Percentiles rank a stretch among this genome's conserved stretches.
Evolutionary conservation across 2,797 vertebrate species (phyloP).

Genomic region (Sebastes dallii): DNA sequence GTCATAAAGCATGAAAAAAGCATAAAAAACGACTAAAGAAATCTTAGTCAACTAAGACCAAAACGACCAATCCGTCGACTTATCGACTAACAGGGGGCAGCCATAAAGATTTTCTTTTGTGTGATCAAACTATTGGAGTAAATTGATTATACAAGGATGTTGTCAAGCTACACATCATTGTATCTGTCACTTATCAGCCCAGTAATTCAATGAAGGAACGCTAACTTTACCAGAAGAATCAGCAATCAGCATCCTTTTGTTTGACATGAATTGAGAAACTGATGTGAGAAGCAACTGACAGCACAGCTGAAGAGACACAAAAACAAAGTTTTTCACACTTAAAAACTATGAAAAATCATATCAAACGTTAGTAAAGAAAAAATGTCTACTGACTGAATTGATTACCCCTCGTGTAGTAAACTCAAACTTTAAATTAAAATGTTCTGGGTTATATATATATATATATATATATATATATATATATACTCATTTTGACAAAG

Average conservation of each 20-base stretch:
- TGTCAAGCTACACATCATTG: not conserved
- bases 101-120: not conserved
- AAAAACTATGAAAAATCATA: not conserved
- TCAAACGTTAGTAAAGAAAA: not conserved
- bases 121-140: not conserved
- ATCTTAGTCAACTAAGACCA: too few species aligned
- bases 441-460: not conserved
- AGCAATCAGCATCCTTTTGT: not conserved
- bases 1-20: too few species aligned
- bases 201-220: not conserved
- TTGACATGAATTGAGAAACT: not conserved
- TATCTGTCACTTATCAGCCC: not conserved
- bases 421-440: not conserved
- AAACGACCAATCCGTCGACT: too few species aligned
- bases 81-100: too few species aligned
- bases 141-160: not conserved
- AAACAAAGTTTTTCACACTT: not conserved
- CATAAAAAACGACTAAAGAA: too few species aligned
- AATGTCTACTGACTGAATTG: not conserved
- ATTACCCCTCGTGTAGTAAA: not conserved
- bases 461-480: not conserved
- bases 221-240: not conserved
- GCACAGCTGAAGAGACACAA: not conserved
- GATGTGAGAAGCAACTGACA: not conserved
- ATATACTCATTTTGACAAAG: not conserved